Evolutionary conservation across 2,888 invertebrate species (phyloP).

Genomic region (Megamerina dolium): DNA sequence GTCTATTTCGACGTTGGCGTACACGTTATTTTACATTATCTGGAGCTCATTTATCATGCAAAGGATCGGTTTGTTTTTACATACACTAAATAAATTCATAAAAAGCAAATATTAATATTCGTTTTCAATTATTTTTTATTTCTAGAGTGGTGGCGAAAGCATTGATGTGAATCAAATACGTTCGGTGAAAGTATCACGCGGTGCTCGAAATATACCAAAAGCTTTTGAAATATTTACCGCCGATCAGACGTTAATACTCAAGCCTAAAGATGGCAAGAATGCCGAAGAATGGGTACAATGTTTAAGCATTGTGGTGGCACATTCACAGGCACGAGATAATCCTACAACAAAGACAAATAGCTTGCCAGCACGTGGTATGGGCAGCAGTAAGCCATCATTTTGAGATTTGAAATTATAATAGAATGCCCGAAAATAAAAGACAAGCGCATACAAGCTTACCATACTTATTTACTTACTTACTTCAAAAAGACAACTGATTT

Average conservation of each 20-base stretch:
- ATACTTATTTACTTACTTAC: too few species aligned
- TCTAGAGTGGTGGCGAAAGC: slow-evolving; percentile 73
- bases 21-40: slow-evolving; percentile 91
- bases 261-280: slow-evolving; percentile 90
- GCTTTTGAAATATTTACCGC: slow-evolving; percentile 96
- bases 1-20: slow-evolving; percentile 85
- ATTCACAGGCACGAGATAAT: slow-evolving; percentile 52
- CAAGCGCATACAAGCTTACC: too few species aligned
- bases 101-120: background rate
- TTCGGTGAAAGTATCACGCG: slow-evolving; percentile 87
- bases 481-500: slow-evolving; percentile 14
- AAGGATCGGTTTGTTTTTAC: slow-evolving; percentile 62
- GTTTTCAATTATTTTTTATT: background rate
- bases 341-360: slow-evolving; percentile 49
- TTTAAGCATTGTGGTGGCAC: slow-evolving; percentile 86
- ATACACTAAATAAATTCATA: too few species aligned
- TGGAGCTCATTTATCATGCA: slow-evolving; percentile 83
- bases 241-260: slow-evolving; percentile 85
- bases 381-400: slow-evolving; percentile 46
- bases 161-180: slow-evolving; percentile 91
- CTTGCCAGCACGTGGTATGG: slow-evolving; percentile 48
- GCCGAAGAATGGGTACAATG: slow-evolving; percentile 96
- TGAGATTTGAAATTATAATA: slow-evolving; percentile 21
- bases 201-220: slow-evolving; percentile 87
- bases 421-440: background rate